A percentile compares a stretch with the other conserved stretches of the same genome.
phyloP scores from a whole-genome alignment of 2,797 vertebrate species.

The Pelobates cultripes region DNA sequence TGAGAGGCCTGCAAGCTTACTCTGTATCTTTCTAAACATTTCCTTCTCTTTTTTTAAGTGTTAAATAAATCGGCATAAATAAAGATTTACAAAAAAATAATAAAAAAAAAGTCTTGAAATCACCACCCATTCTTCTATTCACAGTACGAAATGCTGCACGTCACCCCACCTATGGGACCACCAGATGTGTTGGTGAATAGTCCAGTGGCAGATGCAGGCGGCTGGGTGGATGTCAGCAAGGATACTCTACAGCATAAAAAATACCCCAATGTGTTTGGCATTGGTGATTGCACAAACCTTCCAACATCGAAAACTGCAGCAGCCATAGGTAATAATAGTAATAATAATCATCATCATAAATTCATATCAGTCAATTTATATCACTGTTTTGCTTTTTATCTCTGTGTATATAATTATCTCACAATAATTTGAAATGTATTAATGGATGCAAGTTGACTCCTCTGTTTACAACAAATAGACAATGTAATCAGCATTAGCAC shows the following conservation, averaged over 20 bases:
- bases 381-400: too few relatives aligned
- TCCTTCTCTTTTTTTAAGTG: too few relatives aligned
- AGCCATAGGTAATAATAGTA: conserved; percentile 81
- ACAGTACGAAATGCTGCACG: conserved; percentile 97
- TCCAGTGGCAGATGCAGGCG: conserved; percentile 76
- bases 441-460: too few relatives aligned
- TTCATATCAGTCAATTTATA: too few relatives aligned
- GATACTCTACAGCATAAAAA: conserved; percentile 89
- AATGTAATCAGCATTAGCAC: too few relatives aligned
- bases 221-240: conserved; percentile 92
- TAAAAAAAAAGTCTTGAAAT: too few relatives aligned
- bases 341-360: too few relatives aligned
- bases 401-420: neutral
- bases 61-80: too few relatives aligned
- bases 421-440: neutral
- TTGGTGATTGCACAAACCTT: conserved; percentile 94
- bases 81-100: neutral
- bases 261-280: conserved; percentile 93
- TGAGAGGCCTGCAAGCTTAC: too few relatives aligned
- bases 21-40: too few relatives aligned
- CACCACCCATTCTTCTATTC: conserved; percentile 16
- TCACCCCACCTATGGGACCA: conserved; percentile 95
- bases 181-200: conserved; percentile 80
- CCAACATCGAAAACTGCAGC: conserved; percentile 92
- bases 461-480: too few relatives aligned